Evolutionary conservation across 2,888 invertebrate species (phyloP).

Genomic region (Himalopsyche kuldschensis): DNA sequence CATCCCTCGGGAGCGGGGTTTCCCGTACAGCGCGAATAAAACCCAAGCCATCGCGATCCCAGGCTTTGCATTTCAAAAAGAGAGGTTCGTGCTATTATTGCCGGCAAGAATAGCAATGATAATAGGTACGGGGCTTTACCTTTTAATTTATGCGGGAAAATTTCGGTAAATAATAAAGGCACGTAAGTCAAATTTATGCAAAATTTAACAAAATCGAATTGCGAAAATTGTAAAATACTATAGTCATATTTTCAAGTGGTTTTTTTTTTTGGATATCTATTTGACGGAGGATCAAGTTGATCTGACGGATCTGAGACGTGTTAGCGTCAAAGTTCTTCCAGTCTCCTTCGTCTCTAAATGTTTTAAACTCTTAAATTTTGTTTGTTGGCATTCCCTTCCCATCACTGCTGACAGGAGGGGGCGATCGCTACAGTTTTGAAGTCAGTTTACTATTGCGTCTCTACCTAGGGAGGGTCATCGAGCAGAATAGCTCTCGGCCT

Average conservation of each 20-base stretch:
- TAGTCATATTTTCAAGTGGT: background rate
- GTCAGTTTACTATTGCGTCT: no score
- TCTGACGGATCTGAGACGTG: no score
- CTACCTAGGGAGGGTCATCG: no score
- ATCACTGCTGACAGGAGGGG: no score
- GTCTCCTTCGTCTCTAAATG: no score
- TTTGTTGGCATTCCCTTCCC: no score
- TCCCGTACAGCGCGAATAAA: background rate
- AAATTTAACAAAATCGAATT: background rate
- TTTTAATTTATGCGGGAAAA: background rate
- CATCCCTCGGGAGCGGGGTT: background rate
- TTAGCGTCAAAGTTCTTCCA: no score
- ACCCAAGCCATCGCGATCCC: background rate
- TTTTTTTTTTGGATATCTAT: no score
- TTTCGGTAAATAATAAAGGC: background rate
- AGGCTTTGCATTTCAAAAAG: background rate
- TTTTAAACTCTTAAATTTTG: no score
- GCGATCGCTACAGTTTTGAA: no score
- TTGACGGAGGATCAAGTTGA: no score
- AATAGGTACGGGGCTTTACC: background rate
- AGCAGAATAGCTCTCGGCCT: no score
- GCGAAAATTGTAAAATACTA: background rate
- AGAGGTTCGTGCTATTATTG: background rate
- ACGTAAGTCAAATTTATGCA: background rate
- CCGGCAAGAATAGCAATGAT: background rate